Conservation (phyloP, 2,113 vertebrate species). For the Excalfactoria chinensis region DNA sequence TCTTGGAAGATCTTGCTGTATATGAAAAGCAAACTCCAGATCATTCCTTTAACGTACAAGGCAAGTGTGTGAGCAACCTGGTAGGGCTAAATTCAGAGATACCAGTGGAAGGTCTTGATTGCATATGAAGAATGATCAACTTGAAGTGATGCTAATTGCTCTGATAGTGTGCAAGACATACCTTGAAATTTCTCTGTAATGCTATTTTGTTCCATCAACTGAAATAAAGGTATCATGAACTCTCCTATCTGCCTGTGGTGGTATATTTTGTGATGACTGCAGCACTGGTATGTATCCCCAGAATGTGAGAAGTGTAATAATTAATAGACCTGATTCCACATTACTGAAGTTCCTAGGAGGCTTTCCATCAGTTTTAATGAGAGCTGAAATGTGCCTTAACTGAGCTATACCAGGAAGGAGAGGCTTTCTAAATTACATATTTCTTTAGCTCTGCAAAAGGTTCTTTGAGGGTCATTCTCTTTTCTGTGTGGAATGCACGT, state of each 20-base stretch:
- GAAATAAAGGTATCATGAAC: slow-evolving; percentile 6
- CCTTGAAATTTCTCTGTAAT: slow-evolving; percentile 44
- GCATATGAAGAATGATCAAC: not conserved
- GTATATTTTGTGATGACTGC: not conserved
- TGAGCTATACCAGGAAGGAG: not conserved
- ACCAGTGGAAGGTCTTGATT: not conserved
- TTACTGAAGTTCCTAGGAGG: not conserved
- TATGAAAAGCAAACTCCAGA: not conserved
- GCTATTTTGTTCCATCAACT: slow-evolving; percentile 25
- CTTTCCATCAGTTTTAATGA: slow-evolving; percentile 23
- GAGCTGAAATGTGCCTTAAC: not conserved
- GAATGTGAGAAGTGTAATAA: not conserved
- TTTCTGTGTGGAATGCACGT: not conserved
- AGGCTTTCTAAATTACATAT: not conserved
- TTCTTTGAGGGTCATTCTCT: not conserved
- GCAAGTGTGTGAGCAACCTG: not conserved
- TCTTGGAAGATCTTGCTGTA: not conserved
- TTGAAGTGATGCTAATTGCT: slow-evolving; percentile 23
- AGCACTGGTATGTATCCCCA: not conserved
- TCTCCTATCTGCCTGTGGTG: not conserved
- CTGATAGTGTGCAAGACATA: not conserved
- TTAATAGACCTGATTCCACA: not conserved
- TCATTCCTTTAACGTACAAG: not conserved
- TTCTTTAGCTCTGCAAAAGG: not conserved
- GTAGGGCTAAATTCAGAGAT: not conserved